Base-by-base conservation (phyloP, 2,797 vertebrate genomes). In the Euphonia xanthogaster region DNA sequence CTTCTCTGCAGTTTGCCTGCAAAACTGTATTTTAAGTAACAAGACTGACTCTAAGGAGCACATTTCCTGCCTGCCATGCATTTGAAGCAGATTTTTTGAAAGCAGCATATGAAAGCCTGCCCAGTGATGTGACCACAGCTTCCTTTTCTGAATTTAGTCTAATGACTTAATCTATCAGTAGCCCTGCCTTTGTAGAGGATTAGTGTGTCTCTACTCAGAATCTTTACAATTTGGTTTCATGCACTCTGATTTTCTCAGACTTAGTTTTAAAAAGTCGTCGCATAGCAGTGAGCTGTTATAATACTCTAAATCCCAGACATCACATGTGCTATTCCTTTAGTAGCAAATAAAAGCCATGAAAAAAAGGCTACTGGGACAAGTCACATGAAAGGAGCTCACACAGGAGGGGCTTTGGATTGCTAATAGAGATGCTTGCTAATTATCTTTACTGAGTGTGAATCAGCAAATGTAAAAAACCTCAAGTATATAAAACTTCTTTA, bases 161-260 rank as follows among this genome's bases (percentile, higher is more conserved):
- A 90, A 77, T 20, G n/a, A 84, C 47, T 77, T 70, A 45, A 80
- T 94, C 84, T 83, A 4, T 62, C 27, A 28, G 75, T 55, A 75
- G 35, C 50, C 75, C 57, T 92, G 50, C 61, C 60, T 82, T 66
- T 71, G 57, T 37, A 80, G 78, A 51, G 58, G 89, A 93, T 96
- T 94, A 95, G 51, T 35, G 30, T 73, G 39, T 53, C 62, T 67
- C 42, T 67, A 61, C 63, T 86, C 68, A 72, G 50, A 45, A 61
- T 68, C 81, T 80, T 91, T 84, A 55, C 5, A 2, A 17, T 76
- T 86, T 1, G 0, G 24, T 78, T 94, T 94, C 88, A 88, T 0
- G 3, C 79, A 50, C 42, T 82, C 86, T 90, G 79, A 75, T 91
- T 95, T 94, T 93, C 76, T 84, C 66, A 78, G 76, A 81, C 76